Conservation (phyloP, 2,113 vertebrate species). For the Lagopus leucura region DNA sequence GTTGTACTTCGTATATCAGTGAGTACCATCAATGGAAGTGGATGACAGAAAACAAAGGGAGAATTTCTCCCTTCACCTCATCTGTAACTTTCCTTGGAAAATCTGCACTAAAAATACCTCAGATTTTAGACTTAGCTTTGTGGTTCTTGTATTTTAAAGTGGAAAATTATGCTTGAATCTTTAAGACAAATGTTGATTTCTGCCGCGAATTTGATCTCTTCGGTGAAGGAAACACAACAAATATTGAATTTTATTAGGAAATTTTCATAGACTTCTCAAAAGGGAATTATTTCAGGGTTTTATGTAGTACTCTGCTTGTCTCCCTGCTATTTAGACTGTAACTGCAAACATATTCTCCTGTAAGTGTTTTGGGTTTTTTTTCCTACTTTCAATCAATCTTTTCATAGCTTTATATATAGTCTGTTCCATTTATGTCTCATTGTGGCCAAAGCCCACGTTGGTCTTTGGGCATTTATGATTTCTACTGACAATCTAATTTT, state of each 20-base stretch:
- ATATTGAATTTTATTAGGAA: constrained; percentile 2
- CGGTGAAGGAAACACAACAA: not conserved
- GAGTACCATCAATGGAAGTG: not conserved
- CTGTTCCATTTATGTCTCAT: not conserved
- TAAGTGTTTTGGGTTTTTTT: not conserved
- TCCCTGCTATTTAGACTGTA: not conserved
- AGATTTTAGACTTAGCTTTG: not conserved
- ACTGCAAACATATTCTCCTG: not conserved
- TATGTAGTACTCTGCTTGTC: not conserved
- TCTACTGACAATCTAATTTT: constrained; percentile 28
- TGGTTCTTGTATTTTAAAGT: not conserved
- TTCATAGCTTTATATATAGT: not conserved
- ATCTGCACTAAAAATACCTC: not conserved
- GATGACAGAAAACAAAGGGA: not conserved
- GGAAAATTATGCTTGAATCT: not conserved
- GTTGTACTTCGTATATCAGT: not conserved
- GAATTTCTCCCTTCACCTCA: not conserved
- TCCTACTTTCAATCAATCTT: not conserved
- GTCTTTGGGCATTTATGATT: not conserved
- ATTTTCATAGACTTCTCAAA: constrained; percentile 27
- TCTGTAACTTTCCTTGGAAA: not conserved
- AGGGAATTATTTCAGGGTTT: not conserved
- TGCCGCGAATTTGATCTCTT: constrained; percentile 15
- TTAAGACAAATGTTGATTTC: constrained; percentile 28
- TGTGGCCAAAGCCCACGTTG: not conserved